Evolutionary conservation across 2,797 vertebrate species (phyloP).

Genomic region (Acrossocheilus wenchowensis): DNA sequence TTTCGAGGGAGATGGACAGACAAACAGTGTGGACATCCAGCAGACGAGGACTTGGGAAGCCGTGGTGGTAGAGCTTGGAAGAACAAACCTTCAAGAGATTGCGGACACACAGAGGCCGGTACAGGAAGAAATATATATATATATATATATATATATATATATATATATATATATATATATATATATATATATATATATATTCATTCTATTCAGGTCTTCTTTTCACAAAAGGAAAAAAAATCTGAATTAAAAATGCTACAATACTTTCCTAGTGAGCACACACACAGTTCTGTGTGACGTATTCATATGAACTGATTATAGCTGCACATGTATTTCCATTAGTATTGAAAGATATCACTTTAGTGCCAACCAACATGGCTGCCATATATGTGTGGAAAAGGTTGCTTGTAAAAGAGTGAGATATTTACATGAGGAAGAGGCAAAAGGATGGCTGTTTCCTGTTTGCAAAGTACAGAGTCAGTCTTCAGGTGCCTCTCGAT

Average conservation of each 20-base stretch:
- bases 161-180: neutral
- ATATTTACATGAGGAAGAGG: constrained; percentile 83
- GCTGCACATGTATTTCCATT: constrained; percentile 83
- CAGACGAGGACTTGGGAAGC: constrained; percentile 62
- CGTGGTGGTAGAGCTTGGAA: constrained; percentile 80
- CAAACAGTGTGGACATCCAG: constrained; percentile 56
- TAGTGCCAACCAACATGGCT: constrained; percentile 81
- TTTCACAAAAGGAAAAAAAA: constrained; percentile 72
- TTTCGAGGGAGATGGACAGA: constrained; percentile 63
- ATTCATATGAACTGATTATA: constrained; percentile 80
- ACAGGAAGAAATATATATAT: constrained; percentile 71
- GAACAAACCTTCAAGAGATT: constrained; percentile 83
- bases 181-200: neutral
- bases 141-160: constrained; percentile 17
- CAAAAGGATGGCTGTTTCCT: constrained; percentile 65
- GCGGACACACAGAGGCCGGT: constrained; percentile 74
- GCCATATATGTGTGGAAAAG: constrained; percentile 75
- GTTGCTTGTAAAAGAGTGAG: constrained; percentile 79
- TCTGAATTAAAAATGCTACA: constrained; percentile 75
- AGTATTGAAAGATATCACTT: constrained; percentile 80
- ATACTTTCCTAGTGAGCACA: constrained; percentile 77
- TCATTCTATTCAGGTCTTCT: constrained; percentile 61
- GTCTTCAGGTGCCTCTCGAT: constrained; percentile 73
- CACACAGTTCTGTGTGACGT: constrained; percentile 77
- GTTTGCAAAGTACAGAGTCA: constrained; percentile 66